Conservation (phyloP, 2,797 vertebrate species). For the Micromesistius poutassou region DNA sequence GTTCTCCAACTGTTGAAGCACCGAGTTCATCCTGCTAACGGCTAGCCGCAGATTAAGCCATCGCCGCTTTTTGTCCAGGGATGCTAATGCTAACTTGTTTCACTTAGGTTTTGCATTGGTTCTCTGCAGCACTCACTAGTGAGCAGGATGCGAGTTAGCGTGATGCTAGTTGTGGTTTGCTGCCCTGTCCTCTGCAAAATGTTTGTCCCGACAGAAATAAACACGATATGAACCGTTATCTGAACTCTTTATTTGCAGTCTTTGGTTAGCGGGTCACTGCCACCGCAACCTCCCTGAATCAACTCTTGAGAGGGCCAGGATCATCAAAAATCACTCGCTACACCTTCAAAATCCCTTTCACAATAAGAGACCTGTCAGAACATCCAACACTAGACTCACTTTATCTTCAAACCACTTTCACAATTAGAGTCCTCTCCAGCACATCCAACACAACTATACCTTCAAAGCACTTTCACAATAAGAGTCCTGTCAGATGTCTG, state of each 20-base stretch:
- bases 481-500: not conserved
- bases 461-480: too few species aligned
- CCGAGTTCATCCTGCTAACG: conserved; percentile 6
- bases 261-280: conserved; percentile 32
- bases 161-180: not conserved
- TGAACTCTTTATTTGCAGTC: not conserved
- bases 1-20: conserved; percentile 15
- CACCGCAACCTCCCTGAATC: conserved; percentile 30
- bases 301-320: too few species aligned
- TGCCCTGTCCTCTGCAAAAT: not conserved
- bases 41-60: not conserved
- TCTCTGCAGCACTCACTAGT: not conserved
- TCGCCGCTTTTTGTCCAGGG: not conserved
- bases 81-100: conserved; percentile 18
- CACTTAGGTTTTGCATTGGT: not conserved
- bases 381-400: too few species aligned
- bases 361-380: too few species aligned
- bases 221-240: not conserved
- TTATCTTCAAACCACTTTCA: too few species aligned
- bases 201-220: not conserved
- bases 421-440: too few species aligned
- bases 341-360: too few species aligned
- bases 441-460: too few species aligned
- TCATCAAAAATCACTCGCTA: not conserved
- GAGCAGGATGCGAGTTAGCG: not conserved